phyloP scores from a whole-genome alignment of 2,797 vertebrate species.

The Sebastes taczanowskii region DNA sequence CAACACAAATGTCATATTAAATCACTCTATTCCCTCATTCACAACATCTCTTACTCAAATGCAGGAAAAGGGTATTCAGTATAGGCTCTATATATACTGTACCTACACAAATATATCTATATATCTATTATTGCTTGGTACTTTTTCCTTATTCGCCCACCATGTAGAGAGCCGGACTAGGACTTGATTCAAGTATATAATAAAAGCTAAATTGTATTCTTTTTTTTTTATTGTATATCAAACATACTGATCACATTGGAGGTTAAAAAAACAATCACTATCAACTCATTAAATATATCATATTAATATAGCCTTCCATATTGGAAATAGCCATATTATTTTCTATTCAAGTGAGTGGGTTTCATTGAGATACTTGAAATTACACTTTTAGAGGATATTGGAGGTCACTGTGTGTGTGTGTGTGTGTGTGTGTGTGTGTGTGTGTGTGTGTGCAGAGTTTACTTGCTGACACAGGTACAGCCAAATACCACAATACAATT shows the following conservation, averaged over 20 bases:
- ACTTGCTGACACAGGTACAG: background rate
- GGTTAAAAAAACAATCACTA: background rate
- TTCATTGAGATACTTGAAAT: background rate
- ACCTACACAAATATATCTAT: no score
- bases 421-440: background rate
- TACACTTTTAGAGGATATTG: background rate
- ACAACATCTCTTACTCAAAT: no score
- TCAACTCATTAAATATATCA: background rate
- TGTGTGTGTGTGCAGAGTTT: background rate
- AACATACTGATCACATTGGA: background rate
- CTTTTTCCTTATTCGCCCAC: no score
- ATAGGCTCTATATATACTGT: no score
- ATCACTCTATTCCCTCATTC: no score
- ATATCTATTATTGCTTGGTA: no score
- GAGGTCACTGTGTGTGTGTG: background rate
- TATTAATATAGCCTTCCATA: background rate
- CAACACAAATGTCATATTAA: no score
- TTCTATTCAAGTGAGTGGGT: background rate
- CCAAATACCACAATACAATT: background rate
- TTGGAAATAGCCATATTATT: background rate
- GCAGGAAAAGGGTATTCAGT: no score
- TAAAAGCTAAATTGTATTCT: background rate
- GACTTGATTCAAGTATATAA: background rate
- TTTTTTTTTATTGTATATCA: no score
- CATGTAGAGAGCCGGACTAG: no score